Conservation (phyloP, 1,140 invertebrate genomes). For the Eupeodes corollae region DNA sequence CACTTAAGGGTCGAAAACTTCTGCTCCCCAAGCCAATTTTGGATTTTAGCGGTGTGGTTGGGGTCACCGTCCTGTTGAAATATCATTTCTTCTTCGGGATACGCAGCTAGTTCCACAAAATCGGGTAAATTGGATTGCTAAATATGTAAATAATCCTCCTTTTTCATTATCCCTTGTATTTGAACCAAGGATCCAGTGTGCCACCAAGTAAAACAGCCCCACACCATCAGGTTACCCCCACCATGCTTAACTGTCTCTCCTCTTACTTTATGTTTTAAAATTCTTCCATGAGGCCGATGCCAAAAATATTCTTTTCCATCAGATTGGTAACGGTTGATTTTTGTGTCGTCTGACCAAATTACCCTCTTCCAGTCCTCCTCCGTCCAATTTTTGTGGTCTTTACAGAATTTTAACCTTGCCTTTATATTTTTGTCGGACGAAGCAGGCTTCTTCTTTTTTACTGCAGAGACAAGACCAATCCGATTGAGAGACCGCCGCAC, state of each 20-base stretch:
- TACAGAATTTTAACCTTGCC: slow-evolving; percentile 5
- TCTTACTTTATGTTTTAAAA: not conserved
- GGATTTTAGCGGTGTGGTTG: slow-evolving; percentile 6
- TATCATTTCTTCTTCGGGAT: slow-evolving; percentile 1
- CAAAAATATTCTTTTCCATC: slow-evolving; percentile 9
- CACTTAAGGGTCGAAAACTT: too few species aligned
- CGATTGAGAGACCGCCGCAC: slow-evolving; percentile 3
- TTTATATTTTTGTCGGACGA: slow-evolving; percentile 6
- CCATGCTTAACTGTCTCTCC: not conserved
- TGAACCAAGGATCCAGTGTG: not conserved
- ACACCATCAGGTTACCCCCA: too few species aligned
- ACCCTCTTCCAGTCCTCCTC: slow-evolving; percentile 8
- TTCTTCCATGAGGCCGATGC: slow-evolving; percentile 1
- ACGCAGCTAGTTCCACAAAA: not conserved
- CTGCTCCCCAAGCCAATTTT: too few species aligned
- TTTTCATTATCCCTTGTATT: too few species aligned
- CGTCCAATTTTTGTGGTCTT: slow-evolving; percentile 7
- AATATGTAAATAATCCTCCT: not conserved
- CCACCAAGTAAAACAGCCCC: not conserved
- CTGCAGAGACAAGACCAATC: slow-evolving; percentile 4
- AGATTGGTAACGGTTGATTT: slow-evolving; percentile 9
- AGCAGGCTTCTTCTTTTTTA: slow-evolving; percentile 7
- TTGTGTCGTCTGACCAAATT: slow-evolving; percentile 11
- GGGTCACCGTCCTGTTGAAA: slow-evolving; percentile 4
- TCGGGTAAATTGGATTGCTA: not conserved